Conservation (phyloP, 2,113 vertebrate genomes). For the Cheirogaleus medius region DNA sequence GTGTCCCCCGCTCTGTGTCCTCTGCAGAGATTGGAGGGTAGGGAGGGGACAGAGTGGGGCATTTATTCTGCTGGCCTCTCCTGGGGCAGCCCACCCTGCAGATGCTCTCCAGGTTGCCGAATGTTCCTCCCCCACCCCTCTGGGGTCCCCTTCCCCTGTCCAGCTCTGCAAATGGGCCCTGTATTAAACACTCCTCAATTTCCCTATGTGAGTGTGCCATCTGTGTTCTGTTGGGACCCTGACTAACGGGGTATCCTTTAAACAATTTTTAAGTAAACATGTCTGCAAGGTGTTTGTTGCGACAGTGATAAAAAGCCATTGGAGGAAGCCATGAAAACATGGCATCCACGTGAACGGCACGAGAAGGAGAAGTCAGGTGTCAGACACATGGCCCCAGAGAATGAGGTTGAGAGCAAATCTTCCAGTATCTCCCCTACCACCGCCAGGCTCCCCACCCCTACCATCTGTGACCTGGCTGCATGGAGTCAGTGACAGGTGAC, state of each 20-base stretch:
- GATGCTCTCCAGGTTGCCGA: background rate
- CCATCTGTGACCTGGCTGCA: background rate
- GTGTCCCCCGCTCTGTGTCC: background rate
- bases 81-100: no score
- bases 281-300: background rate
- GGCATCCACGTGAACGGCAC: background rate
- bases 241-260: background rate
- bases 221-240: conserved; percentile 31
- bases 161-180: background rate
- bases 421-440: fast-evolving
- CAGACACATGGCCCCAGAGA: background rate
- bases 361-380: background rate
- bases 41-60: background rate
- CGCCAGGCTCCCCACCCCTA: fast-evolving
- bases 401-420: background rate
- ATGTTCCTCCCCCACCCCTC: fast-evolving
- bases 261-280: conserved; percentile 24
- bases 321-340: background rate
- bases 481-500: fast-evolving
- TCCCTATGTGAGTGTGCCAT: background rate
- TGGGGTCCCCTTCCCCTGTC: background rate
- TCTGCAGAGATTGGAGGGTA: background rate
- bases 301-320: background rate
- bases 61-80: background rate
- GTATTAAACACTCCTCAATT: background rate